Conservation (phyloP, 1,140 invertebrate species). For the Bombus waltoni region DNA sequence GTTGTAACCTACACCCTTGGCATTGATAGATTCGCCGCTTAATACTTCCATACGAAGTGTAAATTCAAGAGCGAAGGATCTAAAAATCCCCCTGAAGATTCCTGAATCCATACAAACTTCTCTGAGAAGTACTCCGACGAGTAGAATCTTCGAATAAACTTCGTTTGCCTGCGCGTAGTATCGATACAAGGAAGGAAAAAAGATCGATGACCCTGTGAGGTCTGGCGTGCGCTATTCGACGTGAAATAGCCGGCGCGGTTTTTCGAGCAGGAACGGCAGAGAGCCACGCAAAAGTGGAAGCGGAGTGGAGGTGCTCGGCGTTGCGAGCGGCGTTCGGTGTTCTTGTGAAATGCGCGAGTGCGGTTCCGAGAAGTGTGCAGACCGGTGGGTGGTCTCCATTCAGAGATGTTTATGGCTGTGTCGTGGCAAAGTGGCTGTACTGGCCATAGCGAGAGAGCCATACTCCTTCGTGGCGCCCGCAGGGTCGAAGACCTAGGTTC, state of each 20-base stretch:
- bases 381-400: slow-evolving; percentile 74
- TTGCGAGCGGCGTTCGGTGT: slow-evolving; percentile 45
- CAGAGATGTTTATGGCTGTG: slow-evolving; percentile 76
- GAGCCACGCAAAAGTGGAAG: slow-evolving; percentile 59
- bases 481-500: slow-evolving; percentile 67
- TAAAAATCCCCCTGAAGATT: background rate
- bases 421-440: slow-evolving; percentile 73
- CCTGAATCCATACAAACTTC: background rate
- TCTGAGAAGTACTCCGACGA: background rate
- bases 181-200: background rate
- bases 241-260: slow-evolving; percentile 11
- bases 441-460: slow-evolving; percentile 59
- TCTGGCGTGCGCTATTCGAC: slow-evolving; percentile 16
- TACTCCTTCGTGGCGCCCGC: slow-evolving; percentile 49
- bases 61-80: background rate
- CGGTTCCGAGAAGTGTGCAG: slow-evolving; percentile 68
- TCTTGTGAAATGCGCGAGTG: slow-evolving; percentile 68
- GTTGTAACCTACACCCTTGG: background rate
- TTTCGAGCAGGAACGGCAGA: slow-evolving; percentile 29
- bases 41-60: background rate
- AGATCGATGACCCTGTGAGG: slow-evolving; percentile 10
- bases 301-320: background rate
- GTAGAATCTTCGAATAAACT: background rate
- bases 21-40: background rate
- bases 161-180: background rate